Evolutionary conservation across 2,113 vertebrate species (phyloP).

Genomic region (Oryzias javanicus): DNA sequence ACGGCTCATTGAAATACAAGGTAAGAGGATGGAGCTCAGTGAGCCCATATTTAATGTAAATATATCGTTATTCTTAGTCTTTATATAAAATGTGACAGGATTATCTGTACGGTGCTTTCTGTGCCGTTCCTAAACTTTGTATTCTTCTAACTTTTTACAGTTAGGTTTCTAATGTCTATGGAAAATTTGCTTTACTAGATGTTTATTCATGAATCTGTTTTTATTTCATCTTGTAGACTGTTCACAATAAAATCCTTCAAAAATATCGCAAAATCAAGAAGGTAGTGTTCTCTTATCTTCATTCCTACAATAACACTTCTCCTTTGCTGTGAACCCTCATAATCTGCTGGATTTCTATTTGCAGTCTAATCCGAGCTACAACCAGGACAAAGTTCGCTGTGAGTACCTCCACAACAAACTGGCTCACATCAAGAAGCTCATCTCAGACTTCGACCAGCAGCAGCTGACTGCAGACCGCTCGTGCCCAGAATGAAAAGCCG

Average conservation of each 20-base stretch:
- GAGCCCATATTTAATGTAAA: too few relatives aligned
- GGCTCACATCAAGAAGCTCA: conserved; percentile 92
- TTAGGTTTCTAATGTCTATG: too few relatives aligned
- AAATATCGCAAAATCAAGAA: conserved; percentile 93
- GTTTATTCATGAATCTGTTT: background rate
- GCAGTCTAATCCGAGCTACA: conserved; percentile 90
- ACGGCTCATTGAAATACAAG: conserved; percentile 86
- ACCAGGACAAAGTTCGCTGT: conserved; percentile 88
- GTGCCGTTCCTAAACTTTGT: too few relatives aligned
- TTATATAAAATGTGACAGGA: too few relatives aligned
- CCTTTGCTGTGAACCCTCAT: background rate
- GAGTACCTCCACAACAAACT: conserved; percentile 96
- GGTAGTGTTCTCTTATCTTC: conserved; percentile 60
- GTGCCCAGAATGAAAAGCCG: conserved; percentile 24
- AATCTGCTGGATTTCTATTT: background rate
- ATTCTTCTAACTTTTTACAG: too few relatives aligned
- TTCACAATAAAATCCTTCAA: conserved; percentile 89
- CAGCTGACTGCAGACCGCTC: conserved; percentile 65
- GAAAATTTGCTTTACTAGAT: too few relatives aligned
- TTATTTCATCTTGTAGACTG: conserved; percentile 73
- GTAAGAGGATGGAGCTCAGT: conserved; percentile 55
- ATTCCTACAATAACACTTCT: background rate
- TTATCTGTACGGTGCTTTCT: too few relatives aligned
- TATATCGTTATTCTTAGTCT: too few relatives aligned
- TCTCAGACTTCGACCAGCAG: conserved; percentile 88